Evolutionary conservation across 2,797 vertebrate species (phyloP), one percentile per base, ranked within the genome.

Genomic region (Hyperoplus lanceolatus): DNA sequence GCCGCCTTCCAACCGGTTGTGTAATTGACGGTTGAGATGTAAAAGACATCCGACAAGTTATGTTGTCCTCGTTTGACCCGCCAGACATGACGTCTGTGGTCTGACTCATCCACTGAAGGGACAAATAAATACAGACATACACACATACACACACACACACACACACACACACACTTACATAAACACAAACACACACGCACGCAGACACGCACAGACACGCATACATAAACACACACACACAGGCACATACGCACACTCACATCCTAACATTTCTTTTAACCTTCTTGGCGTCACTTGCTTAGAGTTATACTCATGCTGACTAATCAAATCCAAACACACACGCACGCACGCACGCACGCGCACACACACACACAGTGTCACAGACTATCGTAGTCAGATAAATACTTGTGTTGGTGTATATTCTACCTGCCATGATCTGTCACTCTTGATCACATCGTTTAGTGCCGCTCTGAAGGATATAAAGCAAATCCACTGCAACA

Each of bases 11-110:
- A 4, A 9, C 43, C 38, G 21, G 56, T 63, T 53, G 21, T 68
- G 36, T 76, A 82, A 87, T 81, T 77, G 65, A 54, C 54, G 50
- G 76, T 79, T 81, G 21, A 60, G 42, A 81, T 85, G 62, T 75
- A 83, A 89, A 82, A 73, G 56, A 77, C 62, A 77, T 65, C 64
- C 2, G 39, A 75, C 69, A 76, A 80, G 57, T 60, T 29, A 48
- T 69, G 48, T 81, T 29, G 83, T 89, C 79, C 84, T 82, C 78
- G 85, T 91, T 86, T 79, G 83, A 89, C 80, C 65, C 84, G 80
- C 75, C 62, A 83, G 75, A 81, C 81, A 16, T 89, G 81, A 87
- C 81, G 74, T 80, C 69, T 87, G 73, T 77, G 76, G 78, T 82
- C 61, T 91, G 83, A 91, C 64, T 91, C 83, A 84, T 84, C 57